A percentile compares a stretch with the other conserved stretches of the same genome.
These are phyloP conservation scores for Autographa pulchrina DNA, from an alignment of 2,888 invertebrate species.

Conservation along the genomic window DNA sequence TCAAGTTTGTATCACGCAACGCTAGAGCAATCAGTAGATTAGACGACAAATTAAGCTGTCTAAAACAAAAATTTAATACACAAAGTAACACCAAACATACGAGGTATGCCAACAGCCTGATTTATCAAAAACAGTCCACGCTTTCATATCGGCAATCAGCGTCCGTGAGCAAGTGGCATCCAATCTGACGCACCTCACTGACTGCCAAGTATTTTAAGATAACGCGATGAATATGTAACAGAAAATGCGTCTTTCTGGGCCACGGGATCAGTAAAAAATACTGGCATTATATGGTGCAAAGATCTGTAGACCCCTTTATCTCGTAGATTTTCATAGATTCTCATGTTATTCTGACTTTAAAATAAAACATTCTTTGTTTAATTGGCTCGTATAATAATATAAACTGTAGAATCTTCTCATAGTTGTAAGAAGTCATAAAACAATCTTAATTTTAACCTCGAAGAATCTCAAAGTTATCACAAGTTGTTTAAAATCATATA, in stretches of 20 bases:
- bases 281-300: conserved; percentile 14
- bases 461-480: no score
- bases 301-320: no score
- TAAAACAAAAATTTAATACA: neutral
- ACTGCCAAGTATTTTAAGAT: conserved; percentile 40
- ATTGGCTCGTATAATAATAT: neutral
- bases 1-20: no score
- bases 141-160: conserved; percentile 46
- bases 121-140: conserved; percentile 47
- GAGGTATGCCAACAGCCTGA: conserved; percentile 12
- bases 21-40: neutral
- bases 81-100: neutral
- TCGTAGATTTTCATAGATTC: no score
- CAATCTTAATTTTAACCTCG: no score
- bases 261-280: conserved; percentile 34
- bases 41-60: neutral
- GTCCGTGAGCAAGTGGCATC: conserved; percentile 39
- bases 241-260: conserved; percentile 36
- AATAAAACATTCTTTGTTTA: neutral
- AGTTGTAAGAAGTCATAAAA: no score
- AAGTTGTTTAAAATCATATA: no score
- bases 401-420: no score
- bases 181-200: conserved; percentile 56
- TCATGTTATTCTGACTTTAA: neutral
- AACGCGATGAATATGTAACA: conserved; percentile 52